Conservation (phyloP, 2,888 invertebrate species). For the Drosophila conformis region DNA sequence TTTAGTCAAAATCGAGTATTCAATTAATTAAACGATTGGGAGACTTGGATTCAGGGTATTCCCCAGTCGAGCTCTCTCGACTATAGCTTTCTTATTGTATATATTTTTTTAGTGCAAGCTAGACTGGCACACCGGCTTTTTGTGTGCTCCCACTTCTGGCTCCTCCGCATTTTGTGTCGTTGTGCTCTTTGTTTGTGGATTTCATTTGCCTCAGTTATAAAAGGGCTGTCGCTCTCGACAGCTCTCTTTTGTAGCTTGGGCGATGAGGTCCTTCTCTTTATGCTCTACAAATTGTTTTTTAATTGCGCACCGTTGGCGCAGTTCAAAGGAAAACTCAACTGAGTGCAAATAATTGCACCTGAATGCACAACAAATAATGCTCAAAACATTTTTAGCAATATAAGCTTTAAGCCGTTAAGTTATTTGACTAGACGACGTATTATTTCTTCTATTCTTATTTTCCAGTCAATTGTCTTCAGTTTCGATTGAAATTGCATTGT, state of each 20-base stretch:
- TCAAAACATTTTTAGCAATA: slow-evolving; percentile 36
- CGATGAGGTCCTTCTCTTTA: slow-evolving; percentile 43
- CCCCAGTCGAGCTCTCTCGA: neutral
- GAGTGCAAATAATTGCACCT: slow-evolving; percentile 68
- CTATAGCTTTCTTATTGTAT: neutral
- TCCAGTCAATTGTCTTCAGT: slow-evolving; percentile 12
- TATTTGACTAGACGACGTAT: slow-evolving; percentile 33
- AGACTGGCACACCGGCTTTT: slow-evolving; percentile 6
- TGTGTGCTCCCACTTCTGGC: slow-evolving; percentile 18
- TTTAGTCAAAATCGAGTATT: neutral
- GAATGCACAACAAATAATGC: slow-evolving; percentile 68
- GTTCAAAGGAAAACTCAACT: slow-evolving; percentile 59
- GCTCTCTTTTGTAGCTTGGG: slow-evolving; percentile 28
- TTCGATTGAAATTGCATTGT: slow-evolving; percentile 41
- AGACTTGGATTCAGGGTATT: neutral
- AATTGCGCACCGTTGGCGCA: slow-evolving; percentile 60
- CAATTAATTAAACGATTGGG: neutral
- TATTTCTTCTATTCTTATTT: neutral
- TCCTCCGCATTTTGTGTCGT: slow-evolving; percentile 21
- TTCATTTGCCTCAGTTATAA: slow-evolving; percentile 30
- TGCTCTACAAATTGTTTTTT: slow-evolving; percentile 73
- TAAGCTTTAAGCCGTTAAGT: slow-evolving; percentile 53
- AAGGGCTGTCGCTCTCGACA: slow-evolving; percentile 27
- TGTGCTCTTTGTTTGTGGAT: slow-evolving; percentile 40
- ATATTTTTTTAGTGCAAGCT: slow-evolving; percentile 3